Evolutionary conservation across 2,888 invertebrate genomes (phyloP), one percentile per base, ranked within the genome.

Genomic region (Odontothrips loti): DNA sequence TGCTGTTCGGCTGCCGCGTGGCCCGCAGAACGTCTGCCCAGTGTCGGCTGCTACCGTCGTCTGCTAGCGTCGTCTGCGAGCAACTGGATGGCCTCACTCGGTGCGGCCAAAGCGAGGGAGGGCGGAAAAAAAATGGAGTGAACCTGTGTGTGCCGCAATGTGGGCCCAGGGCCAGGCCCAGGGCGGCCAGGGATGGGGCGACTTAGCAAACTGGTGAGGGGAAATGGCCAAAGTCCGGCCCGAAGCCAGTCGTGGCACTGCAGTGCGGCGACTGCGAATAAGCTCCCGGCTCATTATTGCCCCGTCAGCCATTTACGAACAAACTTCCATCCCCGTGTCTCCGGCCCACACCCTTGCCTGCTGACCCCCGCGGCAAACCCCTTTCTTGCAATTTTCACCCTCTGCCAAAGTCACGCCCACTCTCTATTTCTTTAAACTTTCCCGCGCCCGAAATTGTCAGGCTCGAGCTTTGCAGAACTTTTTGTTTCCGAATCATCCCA

Each of bases 161-260:
- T 58, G 58, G 58, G 58, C 58, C n/a, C 20, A 17, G n/a, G 34
- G 34, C 34, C 17, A 58, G 58, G 58, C 15, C 17, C 58, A 68
- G 23, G 34, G 68, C 23, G 68, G 27, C 68, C 23, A 27, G 68
- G 68, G 68, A 75, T 75, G 68, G 68, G 68, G 23, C 68, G 68
- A 75, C 68, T 75, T 75, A 75, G 68, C 68, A 27, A 75, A 75
- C 68, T 75, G 68, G 68, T 27, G 68, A 58, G 68, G 68, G 68
- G 23, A 75, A 75, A 75, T 27, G 68, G 68, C 68, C 68, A 75
- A 75, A 75, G 68, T 75, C 68, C 68, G 68, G 68, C 27, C 58
- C 27, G 68, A 68, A 51, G 51, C 51, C 63, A 68, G 68, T 23
- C 9, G 23, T 17, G 1, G 58, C 58, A 15, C 12, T 6, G 58